These are phyloP conservation scores for Aythya fuligula DNA, from an alignment of 2,797 vertebrate genomes.

Conservation along the genomic window DNA sequence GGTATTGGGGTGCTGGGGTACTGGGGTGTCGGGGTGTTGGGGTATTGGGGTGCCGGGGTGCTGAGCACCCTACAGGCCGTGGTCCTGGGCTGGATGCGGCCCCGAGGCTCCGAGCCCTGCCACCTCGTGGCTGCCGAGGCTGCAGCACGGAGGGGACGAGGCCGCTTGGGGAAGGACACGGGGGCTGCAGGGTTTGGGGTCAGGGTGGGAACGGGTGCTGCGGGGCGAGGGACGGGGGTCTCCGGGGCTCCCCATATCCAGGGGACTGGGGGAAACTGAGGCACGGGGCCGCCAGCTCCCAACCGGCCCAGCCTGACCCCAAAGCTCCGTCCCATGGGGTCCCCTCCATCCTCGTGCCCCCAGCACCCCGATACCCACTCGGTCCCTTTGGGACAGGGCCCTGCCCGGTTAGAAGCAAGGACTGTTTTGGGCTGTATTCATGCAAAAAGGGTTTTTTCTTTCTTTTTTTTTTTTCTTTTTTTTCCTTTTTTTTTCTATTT, in stretches of 20 bases:
- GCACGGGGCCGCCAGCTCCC: accelerated
- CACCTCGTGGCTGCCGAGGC: background rate
- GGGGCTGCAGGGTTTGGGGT: background rate
- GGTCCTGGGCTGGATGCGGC: background rate
- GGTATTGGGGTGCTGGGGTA: too few relatives aligned
- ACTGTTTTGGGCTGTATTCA: background rate
- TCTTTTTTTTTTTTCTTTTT: background rate
- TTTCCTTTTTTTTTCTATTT: too few relatives aligned
- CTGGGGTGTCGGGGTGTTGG: too few relatives aligned
- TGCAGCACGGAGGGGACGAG: background rate
- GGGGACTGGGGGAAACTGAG: conserved; percentile 14
- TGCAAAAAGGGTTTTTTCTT: accelerated
- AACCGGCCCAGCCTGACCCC: background rate
- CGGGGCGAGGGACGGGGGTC: background rate
- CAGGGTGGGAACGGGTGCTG: accelerated
- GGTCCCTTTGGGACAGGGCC: background rate
- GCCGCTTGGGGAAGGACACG: background rate
- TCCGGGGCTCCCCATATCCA: too few relatives aligned
- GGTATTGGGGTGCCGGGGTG: background rate
- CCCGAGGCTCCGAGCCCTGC: accelerated
- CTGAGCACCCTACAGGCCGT: background rate
- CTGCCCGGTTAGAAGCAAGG: accelerated
- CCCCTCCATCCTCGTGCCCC: background rate
- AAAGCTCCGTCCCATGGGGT: background rate
- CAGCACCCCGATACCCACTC: too few relatives aligned